These are phyloP conservation scores for Pycnomerus fuliginosus DNA, from an alignment of 2,888 invertebrate species.

Conservation along the genomic window DNA sequence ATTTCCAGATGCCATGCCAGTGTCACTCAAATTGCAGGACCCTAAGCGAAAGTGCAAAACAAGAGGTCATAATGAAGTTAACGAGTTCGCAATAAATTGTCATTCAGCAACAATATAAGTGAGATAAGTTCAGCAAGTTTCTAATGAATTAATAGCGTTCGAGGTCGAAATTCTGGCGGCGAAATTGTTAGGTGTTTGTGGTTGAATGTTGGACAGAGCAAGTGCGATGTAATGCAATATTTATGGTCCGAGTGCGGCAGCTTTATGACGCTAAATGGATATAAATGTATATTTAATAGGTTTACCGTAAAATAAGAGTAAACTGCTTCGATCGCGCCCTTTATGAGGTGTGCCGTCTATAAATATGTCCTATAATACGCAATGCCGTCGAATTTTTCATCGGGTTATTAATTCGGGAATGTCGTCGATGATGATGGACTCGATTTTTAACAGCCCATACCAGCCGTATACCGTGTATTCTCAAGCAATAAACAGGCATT, in stretches of 20 bases:
- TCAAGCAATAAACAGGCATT: slow-evolving; percentile 39
- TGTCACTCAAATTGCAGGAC: no score
- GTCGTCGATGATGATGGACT: slow-evolving; percentile 8
- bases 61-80: slow-evolving; percentile 9
- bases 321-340: slow-evolving; percentile 36
- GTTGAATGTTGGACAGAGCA: slow-evolving; percentile 30
- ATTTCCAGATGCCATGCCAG: no score
- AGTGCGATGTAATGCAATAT: slow-evolving; percentile 40
- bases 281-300: slow-evolving; percentile 47
- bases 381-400: slow-evolving; percentile 14
- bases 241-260: slow-evolving; percentile 40
- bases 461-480: slow-evolving; percentile 33
- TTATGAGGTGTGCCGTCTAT: slow-evolving; percentile 32
- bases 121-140: slow-evolving; percentile 20
- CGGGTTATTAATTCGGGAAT: slow-evolving; percentile 13
- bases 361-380: slow-evolving; percentile 25
- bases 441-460: no score
- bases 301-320: slow-evolving; percentile 43
- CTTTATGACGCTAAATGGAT: slow-evolving; percentile 44
- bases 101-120: slow-evolving; percentile 15
- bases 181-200: slow-evolving; percentile 21
- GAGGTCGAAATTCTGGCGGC: slow-evolving; percentile 17
- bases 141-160: slow-evolving; percentile 26
- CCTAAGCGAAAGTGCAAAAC: no score
- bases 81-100: slow-evolving; percentile 14